Conservation (phyloP, 2,888 invertebrate species). For the Adelphocoris suturalis region DNA sequence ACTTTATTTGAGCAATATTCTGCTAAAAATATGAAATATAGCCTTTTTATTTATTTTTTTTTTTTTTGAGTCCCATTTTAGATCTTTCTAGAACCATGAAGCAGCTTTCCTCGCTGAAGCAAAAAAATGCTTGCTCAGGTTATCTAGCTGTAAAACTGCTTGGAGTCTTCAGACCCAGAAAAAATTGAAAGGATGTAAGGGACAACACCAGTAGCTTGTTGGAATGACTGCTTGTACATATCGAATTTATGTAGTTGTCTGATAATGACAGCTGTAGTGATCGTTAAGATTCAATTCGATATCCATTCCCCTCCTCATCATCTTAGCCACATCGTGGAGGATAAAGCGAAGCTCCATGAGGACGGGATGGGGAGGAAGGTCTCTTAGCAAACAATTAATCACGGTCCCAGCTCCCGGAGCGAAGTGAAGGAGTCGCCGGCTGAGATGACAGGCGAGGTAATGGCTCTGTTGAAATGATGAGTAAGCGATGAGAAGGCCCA, state of each 20-base stretch:
- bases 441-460: constrained; percentile 64
- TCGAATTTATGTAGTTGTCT: constrained; percentile 35
- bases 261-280: constrained; percentile 56
- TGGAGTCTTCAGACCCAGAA: too few species aligned
- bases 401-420: constrained; percentile 30
- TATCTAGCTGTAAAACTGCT: too few species aligned
- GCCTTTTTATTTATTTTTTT: too few species aligned
- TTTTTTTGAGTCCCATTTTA: too few species aligned
- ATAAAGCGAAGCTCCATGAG: background rate
- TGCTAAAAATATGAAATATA: too few species aligned
- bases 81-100: too few species aligned
- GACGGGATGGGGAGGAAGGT: constrained; percentile 38
- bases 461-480: constrained; percentile 69
- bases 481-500: constrained; percentile 63
- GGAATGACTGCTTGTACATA: background rate
- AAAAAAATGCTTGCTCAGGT: too few species aligned
- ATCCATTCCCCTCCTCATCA: background rate
- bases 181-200: too few species aligned
- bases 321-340: background rate
- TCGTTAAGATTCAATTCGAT: constrained; percentile 55
- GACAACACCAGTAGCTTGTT: background rate
- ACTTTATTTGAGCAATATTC: too few species aligned
- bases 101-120: too few species aligned
- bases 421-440: constrained; percentile 30
- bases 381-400: constrained; percentile 69